Conservation (phyloP, 2,888 invertebrate species). For the Rhingia rostrata region DNA sequence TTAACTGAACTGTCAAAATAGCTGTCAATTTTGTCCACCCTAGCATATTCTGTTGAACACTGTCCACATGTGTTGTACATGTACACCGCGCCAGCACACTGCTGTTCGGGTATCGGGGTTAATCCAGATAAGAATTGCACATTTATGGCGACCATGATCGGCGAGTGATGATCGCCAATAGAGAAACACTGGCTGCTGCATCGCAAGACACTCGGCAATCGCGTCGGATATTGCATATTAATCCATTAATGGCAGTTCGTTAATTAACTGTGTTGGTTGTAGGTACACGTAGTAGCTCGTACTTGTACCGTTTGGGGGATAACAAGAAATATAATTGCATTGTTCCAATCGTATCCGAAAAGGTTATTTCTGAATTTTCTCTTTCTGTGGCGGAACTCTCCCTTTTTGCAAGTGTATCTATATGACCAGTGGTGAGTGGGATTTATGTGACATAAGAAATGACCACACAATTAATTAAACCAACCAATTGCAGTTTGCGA, state of each 20-base stretch:
- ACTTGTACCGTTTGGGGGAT: slow-evolving; percentile 49
- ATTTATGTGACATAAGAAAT: slow-evolving; percentile 1
- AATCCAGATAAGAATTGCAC: slow-evolving; percentile 70
- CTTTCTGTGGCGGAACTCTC: slow-evolving; percentile 6
- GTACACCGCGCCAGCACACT: neutral
- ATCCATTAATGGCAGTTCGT: slow-evolving; percentile 81
- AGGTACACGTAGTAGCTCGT: neutral
- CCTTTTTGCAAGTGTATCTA: neutral
- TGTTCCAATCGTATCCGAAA: slow-evolving; percentile 46
- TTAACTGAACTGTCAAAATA: slow-evolving; percentile 75
- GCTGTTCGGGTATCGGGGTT: slow-evolving; percentile 41
- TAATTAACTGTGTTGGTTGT: slow-evolving; percentile 79
- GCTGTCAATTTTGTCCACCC: slow-evolving; percentile 68
- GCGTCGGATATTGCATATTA: slow-evolving; percentile 44
- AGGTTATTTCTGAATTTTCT: slow-evolving; percentile 51
- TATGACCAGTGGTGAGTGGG: neutral
- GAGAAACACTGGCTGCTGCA: slow-evolving; percentile 20
- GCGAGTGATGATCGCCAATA: slow-evolving; percentile 52
- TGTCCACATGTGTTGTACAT: slow-evolving; percentile 34
- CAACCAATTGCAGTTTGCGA: slow-evolving; percentile 47
- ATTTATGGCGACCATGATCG: slow-evolving; percentile 51
- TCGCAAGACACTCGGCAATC: neutral
- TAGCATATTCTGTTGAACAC: slow-evolving; percentile 46
- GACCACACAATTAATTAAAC: slow-evolving; percentile 41
- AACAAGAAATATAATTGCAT: slow-evolving; percentile 63